phyloP scores from a whole-genome alignment of 2,113 vertebrate species.

The Pterocles gutturalis region DNA sequence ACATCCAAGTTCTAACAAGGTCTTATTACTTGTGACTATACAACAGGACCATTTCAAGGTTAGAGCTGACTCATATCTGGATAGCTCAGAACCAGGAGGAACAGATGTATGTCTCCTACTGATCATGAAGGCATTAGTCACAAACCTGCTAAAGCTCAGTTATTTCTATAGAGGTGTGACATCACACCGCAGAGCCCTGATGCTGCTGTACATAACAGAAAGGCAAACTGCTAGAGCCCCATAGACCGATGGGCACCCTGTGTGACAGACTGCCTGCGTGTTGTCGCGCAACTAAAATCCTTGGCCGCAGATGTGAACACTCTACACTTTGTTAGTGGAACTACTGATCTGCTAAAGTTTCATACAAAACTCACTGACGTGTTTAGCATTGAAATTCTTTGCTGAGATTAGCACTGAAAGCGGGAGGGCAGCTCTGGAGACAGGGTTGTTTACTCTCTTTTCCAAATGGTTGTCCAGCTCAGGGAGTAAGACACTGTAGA shows the following conservation, averaged over 20 bases:
- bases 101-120: background rate
- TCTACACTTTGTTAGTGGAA: background rate
- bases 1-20: background rate
- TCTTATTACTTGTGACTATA: background rate
- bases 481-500: background rate
- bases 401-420: background rate
- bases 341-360: background rate
- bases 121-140: rapidly evolving
- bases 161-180: background rate
- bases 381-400: background rate
- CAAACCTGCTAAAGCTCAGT: background rate
- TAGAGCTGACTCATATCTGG: background rate
- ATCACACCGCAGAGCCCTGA: background rate
- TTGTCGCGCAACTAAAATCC: background rate
- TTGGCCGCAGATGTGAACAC: background rate
- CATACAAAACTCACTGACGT: background rate
- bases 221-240: background rate
- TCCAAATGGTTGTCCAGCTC: background rate
- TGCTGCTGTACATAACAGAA: rapidly evolving
- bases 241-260: too few species aligned
- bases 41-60: background rate
- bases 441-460: background rate
- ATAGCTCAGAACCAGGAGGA: background rate
- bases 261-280: too few species aligned
- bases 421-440: background rate